Percentiles rank a stretch among this genome's conserved stretches.
Evolutionary conservation across 2,113 vertebrate species (phyloP).

Genomic region (Phainopepla nitens): DNA sequence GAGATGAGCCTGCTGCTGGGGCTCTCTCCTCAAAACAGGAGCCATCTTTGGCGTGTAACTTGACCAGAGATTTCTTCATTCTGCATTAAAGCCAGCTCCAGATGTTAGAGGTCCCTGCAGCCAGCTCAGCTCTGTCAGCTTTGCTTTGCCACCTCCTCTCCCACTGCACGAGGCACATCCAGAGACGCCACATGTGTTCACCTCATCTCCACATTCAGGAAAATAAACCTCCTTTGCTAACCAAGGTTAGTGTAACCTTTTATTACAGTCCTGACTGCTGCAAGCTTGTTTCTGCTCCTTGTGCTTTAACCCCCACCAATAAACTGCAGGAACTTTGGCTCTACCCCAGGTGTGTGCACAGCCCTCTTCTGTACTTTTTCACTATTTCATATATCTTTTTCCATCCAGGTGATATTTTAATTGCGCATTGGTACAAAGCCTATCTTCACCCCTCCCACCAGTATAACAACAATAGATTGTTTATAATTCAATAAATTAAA

Average conservation of each 20-base stretch:
- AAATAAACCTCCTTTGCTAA: neutral
- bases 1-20: constrained; percentile 44
- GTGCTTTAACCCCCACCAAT: neutral
- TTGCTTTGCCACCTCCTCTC: neutral
- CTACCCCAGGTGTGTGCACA: neutral
- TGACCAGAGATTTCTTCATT: constrained; percentile 56
- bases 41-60: constrained; percentile 61
- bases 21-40: constrained; percentile 55
- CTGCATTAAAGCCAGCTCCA: constrained; percentile 4
- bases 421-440: neutral
- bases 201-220: neutral
- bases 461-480: neutral
- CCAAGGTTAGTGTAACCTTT: neutral
- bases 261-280: neutral
- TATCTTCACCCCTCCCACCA: accelerated
- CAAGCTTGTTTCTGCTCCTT: neutral
- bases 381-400: neutral
- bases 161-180: accelerated
- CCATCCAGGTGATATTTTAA: neutral
- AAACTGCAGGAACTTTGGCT: neutral
- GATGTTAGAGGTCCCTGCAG: neutral
- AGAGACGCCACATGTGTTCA: accelerated
- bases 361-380: neutral
- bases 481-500: neutral
- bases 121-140: neutral